Percentiles rank a stretch among this genome's conserved stretches.
phyloP scores from a whole-genome alignment of 2,797 vertebrate species.

The Psittacula derbiana region DNA sequence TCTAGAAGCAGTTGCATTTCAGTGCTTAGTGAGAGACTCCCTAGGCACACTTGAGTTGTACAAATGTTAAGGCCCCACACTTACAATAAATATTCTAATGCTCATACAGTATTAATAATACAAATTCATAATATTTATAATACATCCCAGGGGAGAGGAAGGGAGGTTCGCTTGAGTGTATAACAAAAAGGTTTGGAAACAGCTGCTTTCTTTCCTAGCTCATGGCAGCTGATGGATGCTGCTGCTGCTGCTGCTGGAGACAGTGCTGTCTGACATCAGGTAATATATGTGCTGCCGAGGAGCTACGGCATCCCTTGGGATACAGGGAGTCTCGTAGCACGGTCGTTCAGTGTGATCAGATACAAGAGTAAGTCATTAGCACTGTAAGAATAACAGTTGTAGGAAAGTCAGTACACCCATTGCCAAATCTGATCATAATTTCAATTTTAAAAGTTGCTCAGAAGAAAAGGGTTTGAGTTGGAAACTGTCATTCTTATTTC shows the following conservation, averaged over 20 bases:
- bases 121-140: conserved; percentile 66
- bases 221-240: conserved; percentile 26
- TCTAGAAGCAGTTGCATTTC: conserved; percentile 18
- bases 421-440: background rate
- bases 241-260: conserved; percentile 15
- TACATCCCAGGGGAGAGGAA: conserved; percentile 38
- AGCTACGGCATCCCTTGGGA: conserved; percentile 24
- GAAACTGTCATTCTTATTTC: conserved; percentile 4
- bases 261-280: conserved; percentile 5
- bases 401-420: background rate
- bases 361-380: conserved; percentile 3
- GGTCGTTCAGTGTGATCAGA: background rate
- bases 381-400: background rate
- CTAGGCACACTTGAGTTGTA: conserved; percentile 49
- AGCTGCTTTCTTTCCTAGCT: conserved; percentile 43
- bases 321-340: background rate
- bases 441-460: background rate
- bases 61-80: conserved; percentile 49
- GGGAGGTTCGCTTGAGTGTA: background rate
- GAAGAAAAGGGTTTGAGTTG: background rate
- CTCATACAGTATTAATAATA: conserved; percentile 68
- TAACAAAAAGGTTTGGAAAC: conserved; percentile 57
- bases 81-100: conserved; percentile 56
- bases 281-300: background rate
- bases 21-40: conserved; percentile 39